Conservation (phyloP, 2,797 vertebrate genomes). For the Cossypha caffra region DNA sequence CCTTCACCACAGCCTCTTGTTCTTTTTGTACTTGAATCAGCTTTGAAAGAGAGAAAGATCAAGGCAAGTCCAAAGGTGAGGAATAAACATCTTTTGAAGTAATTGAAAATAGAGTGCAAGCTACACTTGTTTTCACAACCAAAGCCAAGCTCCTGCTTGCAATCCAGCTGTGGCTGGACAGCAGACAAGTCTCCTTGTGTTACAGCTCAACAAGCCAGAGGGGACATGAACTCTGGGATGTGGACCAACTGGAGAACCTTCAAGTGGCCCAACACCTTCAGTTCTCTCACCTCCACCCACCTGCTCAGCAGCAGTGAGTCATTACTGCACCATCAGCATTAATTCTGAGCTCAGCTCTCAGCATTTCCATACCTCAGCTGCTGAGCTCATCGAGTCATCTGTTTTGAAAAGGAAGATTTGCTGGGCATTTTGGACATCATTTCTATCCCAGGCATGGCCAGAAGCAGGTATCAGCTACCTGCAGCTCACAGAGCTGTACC, state of each 20-base stretch:
- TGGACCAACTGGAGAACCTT: not conserved
- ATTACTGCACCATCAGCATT: not conserved
- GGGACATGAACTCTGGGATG: not conserved
- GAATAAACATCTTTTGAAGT: not conserved
- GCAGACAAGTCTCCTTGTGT: not conserved
- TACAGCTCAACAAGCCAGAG: not conserved
- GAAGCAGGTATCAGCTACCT: not conserved
- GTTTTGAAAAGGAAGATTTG: not conserved
- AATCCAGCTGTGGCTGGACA: not conserved
- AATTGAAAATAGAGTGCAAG: not conserved
- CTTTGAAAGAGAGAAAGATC: not conserved
- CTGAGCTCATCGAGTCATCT: fast-evolving
- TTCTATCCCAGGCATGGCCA: not conserved
- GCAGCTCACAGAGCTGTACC: not conserved
- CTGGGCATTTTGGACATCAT: not conserved
- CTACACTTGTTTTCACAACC: not conserved
- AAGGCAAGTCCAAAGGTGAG: not conserved
- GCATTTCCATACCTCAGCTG: not conserved
- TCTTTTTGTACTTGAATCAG: not conserved
- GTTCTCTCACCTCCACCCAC: not conserved
- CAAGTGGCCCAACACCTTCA: not conserved
- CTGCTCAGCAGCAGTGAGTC: not conserved
- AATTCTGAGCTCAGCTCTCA: not conserved
- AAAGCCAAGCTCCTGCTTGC: not conserved
- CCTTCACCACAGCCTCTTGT: not conserved